These are phyloP conservation scores for Lochmaea crataegi DNA, from an alignment of 2,888 invertebrate genomes.

Conservation along the genomic window DNA sequence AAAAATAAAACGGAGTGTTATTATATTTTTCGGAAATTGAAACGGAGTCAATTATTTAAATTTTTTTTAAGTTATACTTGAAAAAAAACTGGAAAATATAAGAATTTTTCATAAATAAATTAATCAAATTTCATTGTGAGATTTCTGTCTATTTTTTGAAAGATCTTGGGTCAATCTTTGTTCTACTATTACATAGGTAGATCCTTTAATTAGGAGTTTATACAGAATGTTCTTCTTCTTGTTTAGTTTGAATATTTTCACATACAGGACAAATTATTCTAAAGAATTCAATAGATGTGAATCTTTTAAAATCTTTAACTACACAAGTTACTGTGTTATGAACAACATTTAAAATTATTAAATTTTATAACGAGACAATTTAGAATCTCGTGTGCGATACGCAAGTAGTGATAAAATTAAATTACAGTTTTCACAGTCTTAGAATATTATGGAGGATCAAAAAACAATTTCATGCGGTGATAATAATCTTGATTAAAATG, in stretches of 20 bases:
- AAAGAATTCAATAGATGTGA: background rate
- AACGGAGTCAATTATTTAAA: background rate
- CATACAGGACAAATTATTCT: slow-evolving; percentile 5
- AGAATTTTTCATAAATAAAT: no score
- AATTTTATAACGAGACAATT: background rate
- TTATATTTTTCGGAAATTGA: background rate
- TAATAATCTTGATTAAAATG: no score
- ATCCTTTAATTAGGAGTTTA: background rate
- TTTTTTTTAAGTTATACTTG: background rate
- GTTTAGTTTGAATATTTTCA: slow-evolving; percentile 6
- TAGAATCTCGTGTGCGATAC: background rate
- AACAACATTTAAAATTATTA: background rate
- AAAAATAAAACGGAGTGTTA: background rate
- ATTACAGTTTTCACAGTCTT: no score
- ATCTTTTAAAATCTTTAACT: no score
- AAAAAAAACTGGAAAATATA: background rate
- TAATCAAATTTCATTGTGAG: background rate
- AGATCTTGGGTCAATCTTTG: background rate
- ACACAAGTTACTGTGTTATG: no score
- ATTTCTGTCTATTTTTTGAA: background rate
- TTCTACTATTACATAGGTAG: slow-evolving; percentile 8
- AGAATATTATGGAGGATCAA: background rate
- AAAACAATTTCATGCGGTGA: background rate
- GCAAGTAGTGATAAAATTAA: background rate
- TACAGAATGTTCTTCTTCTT: background rate